Percentiles rank a stretch among this genome's conserved stretches.
Conservation (phyloP, 1,140 invertebrate species). For the Pomacea maculata region DNA sequence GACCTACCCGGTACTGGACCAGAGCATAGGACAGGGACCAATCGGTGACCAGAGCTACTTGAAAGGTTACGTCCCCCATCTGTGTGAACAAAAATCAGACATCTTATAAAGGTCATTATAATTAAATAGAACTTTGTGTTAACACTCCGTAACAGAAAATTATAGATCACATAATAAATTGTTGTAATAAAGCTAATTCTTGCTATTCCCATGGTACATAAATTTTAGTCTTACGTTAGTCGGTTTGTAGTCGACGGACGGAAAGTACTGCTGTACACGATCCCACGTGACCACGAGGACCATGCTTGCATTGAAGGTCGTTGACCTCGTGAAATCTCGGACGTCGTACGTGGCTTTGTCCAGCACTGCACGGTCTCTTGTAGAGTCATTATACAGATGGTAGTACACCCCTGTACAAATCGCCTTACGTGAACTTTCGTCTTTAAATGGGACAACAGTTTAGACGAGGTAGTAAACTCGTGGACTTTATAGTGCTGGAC, state of each 20-base stretch:
- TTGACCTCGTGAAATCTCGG: not conserved
- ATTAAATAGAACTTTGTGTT: no score
- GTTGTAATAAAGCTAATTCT: no score
- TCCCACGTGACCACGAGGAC: not conserved
- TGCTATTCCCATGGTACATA: no score
- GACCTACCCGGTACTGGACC: not conserved
- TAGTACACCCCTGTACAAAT: not conserved
- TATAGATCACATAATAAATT: no score
- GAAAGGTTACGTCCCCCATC: slow-evolving; percentile 1
- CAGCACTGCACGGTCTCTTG: not conserved
- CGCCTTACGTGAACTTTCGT: not conserved
- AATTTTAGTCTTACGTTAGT: no score
- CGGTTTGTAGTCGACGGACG: no score
- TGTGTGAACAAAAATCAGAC: not conserved
- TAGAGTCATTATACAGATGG: not conserved
- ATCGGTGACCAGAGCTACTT: slow-evolving; percentile 8
- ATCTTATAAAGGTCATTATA: no score
- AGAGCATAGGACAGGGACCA: not conserved
- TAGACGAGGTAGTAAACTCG: no score
- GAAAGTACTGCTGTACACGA: not conserved
- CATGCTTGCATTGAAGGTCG: not conserved
- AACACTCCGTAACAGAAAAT: no score
- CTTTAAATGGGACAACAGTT: not conserved
- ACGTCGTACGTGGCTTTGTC: not conserved
- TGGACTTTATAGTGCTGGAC: no score